Evolutionary conservation across 53 echinoderm and acorn worm genomes (phyloP), one percentile per base, ranked within the genome.

Genomic region (Actinopyga echinites): DNA sequence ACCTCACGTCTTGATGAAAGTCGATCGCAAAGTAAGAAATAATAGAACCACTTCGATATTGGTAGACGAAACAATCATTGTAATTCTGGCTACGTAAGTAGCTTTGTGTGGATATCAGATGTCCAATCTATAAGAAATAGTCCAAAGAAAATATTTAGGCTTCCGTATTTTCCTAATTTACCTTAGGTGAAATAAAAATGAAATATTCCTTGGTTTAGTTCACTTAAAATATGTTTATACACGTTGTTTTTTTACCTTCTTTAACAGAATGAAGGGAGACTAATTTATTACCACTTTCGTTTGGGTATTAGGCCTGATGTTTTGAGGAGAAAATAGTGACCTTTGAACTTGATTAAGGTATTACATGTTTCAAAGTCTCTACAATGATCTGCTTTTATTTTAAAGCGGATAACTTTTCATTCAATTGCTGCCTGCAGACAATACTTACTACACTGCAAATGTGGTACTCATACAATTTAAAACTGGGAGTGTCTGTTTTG

Each of bases 21-120:
- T 79, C 79, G n/a, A 79, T 21, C 1, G 79, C 79, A 57, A 79
- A 56, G 23, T 79, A 79, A 30, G 79, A 34, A n/a, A 79, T 57
- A 17, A 79, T 79, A 5, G 79, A 79, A 6, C 79, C 79, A 17
- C 30, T 34, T 6, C 79, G 58, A 38, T 55, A 79, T 22, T 56
- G 30, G 36, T 32, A 57, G n/a, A 79, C 21, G 79, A 79, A 79
- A 55, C 79, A 79, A 15, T 38, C 58, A 56, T 34, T 21, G 15
- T 30, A 54, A 26, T n/a, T 57, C 19, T 57, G 31, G 29, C 10
- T 38, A 55, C 53, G 32, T 30, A 33, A 8, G 22, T n/a, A 23
- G 37, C n/a, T 69, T 23, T 37, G 69, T 4, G 34, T 17, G 3
- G 69, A 22, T 69, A 69, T 0, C 15, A 33, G 11, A 69, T 69